Evolutionary conservation across 2,888 invertebrate species (phyloP).

Genomic region (Sericinus montela): DNA sequence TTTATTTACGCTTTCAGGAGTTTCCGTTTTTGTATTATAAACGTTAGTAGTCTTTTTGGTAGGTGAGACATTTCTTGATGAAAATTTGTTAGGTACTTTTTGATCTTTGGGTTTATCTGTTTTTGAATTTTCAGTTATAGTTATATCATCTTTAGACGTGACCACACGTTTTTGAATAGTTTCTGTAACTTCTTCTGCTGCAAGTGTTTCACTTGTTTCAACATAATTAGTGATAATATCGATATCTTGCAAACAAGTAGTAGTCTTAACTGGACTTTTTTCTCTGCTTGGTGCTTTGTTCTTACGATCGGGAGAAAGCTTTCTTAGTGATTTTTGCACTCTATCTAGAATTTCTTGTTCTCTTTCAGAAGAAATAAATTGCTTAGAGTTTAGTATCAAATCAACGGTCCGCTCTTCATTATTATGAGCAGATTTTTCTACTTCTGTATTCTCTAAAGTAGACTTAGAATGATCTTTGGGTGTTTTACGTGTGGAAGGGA

Average conservation of each 20-base stretch:
- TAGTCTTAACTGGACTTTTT: constrained; percentile 45
- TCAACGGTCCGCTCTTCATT: constrained; percentile 16
- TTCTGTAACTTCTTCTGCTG: constrained; percentile 22
- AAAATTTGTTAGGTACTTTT: constrained; percentile 41
- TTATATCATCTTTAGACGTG: constrained; percentile 24
- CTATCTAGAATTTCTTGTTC: constrained; percentile 60
- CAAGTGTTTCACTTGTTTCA: constrained; percentile 21
- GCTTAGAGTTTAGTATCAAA: constrained; percentile 21
- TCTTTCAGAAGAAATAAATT: constrained; percentile 54
- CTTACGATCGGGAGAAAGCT: constrained; percentile 59
- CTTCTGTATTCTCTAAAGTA: constrained; percentile 12
- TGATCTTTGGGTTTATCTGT: constrained; percentile 38
- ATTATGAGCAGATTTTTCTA: too few relatives aligned
- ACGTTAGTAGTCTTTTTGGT: constrained; percentile 45
- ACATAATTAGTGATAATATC: constrained; percentile 33
- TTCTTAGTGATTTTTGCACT: constrained; percentile 60
- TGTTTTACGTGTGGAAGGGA: constrained; percentile 22
- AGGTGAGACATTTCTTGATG: constrained; percentile 55
- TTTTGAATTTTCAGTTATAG: constrained; percentile 26
- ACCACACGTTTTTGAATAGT: constrained; percentile 20
- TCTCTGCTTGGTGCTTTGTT: constrained; percentile 48
- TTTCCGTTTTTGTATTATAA: constrained; percentile 33
- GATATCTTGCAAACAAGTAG: constrained; percentile 46
- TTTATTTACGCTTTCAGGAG: constrained; percentile 27
- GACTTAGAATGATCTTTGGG: constrained; percentile 22